Evolutionary conservation across 2,888 invertebrate genomes (phyloP).

Genomic region (Melinopterus prodromus): DNA sequence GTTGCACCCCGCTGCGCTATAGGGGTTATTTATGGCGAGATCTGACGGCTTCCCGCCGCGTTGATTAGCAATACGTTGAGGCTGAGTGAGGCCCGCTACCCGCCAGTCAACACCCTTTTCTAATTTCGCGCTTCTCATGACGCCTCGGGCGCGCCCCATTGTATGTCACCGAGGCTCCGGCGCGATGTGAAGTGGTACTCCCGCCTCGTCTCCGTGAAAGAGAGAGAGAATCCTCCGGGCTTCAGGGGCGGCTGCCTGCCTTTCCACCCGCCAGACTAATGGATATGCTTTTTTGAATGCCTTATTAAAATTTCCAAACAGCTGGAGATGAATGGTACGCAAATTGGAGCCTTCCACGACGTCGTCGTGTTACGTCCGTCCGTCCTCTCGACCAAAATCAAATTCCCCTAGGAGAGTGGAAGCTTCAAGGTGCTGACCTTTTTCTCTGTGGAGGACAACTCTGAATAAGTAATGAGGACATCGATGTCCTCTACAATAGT

Average conservation of each 20-base stretch:
- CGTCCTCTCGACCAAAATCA: not conserved
- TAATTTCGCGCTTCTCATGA: conserved; percentile 31
- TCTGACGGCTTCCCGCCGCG: conserved; percentile 27
- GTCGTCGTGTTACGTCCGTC: conserved; percentile 5
- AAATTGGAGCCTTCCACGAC: conserved; percentile 54
- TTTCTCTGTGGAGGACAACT: too few relatives aligned
- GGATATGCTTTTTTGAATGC: conserved; percentile 58
- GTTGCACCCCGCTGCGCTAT: not conserved
- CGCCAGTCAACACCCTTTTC: conserved; percentile 37
- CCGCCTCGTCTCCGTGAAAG: conserved; percentile 28
- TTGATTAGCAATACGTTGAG: conserved; percentile 39
- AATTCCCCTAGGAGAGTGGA: not conserved
- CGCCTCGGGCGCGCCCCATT: conserved; percentile 30
- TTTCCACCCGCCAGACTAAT: conserved; percentile 45
- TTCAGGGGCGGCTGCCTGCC: not conserved
- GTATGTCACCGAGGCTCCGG: conserved; percentile 28
- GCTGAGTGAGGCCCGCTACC: conserved; percentile 31
- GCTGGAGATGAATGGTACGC: conserved; percentile 62
- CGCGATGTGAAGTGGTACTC: conserved; percentile 41
- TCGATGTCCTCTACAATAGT: too few relatives aligned
- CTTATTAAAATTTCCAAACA: conserved; percentile 65
- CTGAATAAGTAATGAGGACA: too few relatives aligned
- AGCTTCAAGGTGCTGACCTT: not conserved
- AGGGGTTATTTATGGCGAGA: not conserved
- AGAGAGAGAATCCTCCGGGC: conserved; percentile 6